phyloP scores from a whole-genome alignment of 2,797 vertebrate genomes.

The Spinus pinus region DNA sequence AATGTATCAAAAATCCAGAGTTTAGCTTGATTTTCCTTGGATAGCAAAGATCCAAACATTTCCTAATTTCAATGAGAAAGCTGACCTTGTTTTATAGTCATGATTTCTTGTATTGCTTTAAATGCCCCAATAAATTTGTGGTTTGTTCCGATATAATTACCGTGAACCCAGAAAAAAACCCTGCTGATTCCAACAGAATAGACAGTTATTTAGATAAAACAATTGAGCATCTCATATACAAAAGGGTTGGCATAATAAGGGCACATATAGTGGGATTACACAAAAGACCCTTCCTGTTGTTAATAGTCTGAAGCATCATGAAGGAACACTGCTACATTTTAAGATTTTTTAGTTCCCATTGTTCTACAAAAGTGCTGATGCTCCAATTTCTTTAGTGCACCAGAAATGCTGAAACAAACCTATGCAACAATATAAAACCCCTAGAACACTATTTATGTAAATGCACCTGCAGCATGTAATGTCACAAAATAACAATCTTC shows the following conservation, averaged over 20 bases:
- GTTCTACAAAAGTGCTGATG: not conserved
- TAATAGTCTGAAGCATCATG: not conserved
- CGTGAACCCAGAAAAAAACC: not conserved
- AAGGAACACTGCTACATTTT: not conserved
- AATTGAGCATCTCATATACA: not conserved
- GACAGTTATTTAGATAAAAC: not conserved
- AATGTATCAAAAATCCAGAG: not conserved
- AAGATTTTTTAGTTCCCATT: not conserved
- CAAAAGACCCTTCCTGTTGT: not conserved
- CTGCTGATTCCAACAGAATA: not conserved
- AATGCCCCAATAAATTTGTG: not conserved
- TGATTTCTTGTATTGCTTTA: not conserved
- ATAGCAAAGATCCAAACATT: not conserved
- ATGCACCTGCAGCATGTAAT: not conserved
- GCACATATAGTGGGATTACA: not conserved
- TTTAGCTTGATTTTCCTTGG: not conserved
- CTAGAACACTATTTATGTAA: not conserved
- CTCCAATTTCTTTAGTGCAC: not conserved
- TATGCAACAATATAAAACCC: not conserved
- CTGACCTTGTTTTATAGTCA: slow-evolving; percentile 21
- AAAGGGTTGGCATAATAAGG: not conserved
- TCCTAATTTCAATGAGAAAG: not conserved
- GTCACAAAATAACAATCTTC: not conserved
- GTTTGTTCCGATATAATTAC: not conserved
- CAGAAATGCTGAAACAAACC: not conserved